phyloP scores from a whole-genome alignment of 2,888 invertebrate genomes.

The Amblyteles armatorius region DNA sequence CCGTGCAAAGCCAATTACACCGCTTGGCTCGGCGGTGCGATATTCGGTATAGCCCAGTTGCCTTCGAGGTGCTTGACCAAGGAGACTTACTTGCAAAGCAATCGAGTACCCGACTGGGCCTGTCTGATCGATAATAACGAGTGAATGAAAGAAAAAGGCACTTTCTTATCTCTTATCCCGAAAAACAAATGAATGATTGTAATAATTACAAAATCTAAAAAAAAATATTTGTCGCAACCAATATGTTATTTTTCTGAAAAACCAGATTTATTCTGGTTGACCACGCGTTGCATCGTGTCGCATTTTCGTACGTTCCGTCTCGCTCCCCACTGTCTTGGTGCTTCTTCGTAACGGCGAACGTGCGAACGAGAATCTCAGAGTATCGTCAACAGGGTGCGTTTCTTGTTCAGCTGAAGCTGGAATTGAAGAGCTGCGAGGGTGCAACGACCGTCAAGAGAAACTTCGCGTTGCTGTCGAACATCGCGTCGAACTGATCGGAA shows the following conservation, averaged over 20 bases:
- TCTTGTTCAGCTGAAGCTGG: slow-evolving; percentile 98
- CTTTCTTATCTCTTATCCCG: neutral
- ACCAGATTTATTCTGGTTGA: slow-evolving; percentile 33
- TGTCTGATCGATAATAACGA: slow-evolving; percentile 86
- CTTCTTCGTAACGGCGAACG: slow-evolving; percentile 31
- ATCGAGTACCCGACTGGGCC: slow-evolving; percentile 93
- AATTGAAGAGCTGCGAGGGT: slow-evolving; percentile 97
- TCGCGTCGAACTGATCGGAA: slow-evolving; percentile 95
- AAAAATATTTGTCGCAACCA: slow-evolving; percentile 49
- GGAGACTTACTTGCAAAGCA: slow-evolving; percentile 90
- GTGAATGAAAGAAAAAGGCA: slow-evolving; percentile 10
- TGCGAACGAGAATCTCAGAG: slow-evolving; percentile 83
- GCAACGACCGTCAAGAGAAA: slow-evolving; percentile 99
- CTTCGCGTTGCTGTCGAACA: slow-evolving; percentile 98
- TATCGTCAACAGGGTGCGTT: slow-evolving; percentile 94
- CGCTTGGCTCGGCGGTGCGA: slow-evolving; percentile 94
- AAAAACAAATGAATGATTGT: slow-evolving; percentile 18
- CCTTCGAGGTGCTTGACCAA: slow-evolving; percentile 90
- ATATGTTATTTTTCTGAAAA: slow-evolving; percentile 44
- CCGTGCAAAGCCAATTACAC: slow-evolving; percentile 93
- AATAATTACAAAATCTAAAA: slow-evolving; percentile 21
- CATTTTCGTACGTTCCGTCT: slow-evolving; percentile 28
- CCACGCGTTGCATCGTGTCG: slow-evolving; percentile 12
- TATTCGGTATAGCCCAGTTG: slow-evolving; percentile 91
- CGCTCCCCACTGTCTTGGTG: slow-evolving; percentile 37